Evolutionary conservation across 2,888 invertebrate species (phyloP), one percentile per base, ranked within the genome.

Genomic region (Horisme vitalbata): DNA sequence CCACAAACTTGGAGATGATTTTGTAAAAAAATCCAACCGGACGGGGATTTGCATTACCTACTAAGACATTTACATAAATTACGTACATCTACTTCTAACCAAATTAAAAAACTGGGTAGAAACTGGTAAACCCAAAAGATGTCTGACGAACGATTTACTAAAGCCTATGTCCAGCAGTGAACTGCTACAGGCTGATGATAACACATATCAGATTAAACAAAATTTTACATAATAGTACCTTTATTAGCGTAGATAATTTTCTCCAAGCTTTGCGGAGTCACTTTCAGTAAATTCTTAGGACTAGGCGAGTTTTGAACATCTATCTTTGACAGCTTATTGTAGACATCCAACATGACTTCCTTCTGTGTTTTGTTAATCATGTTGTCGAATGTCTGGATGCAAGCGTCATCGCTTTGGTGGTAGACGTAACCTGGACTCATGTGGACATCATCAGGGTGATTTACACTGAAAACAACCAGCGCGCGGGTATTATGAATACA

Each of bases 331-430:
- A 91, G 52, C 44, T 87, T 88, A 48, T 88, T 87, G 64, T 91
- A 88, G 0, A 91, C 57, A 37, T 89, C 86, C 24, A 90, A 75
- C 83, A 91, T 82, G 3, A 91, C 88, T 56, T 91, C 91, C 43
- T 89, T 89, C 57, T 90, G 89, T 0, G 87, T 82, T 47, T 90
- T 89, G 56, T 89, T 83, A 52, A 91, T 82, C 80, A 91, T 83
- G 55, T 89, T 73, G 49, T 90, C 89, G 33, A 83, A 85, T 0
- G 83, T 86, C 50, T 88, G 85, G 0, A 72, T 45, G 58, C 85
- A 83, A 0, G 71, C 56, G 5, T 86, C 87, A 30, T 87, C 82
- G 7, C 69, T 61, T 0, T 82, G 77, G 41, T 90, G 88, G 62
- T 70, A 83, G 0, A 90, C 36, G 34, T 82, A 86, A 4, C 87